Base-by-base conservation (phyloP, 2,113 vertebrate species). In the Grammomys surdaster region DNA sequence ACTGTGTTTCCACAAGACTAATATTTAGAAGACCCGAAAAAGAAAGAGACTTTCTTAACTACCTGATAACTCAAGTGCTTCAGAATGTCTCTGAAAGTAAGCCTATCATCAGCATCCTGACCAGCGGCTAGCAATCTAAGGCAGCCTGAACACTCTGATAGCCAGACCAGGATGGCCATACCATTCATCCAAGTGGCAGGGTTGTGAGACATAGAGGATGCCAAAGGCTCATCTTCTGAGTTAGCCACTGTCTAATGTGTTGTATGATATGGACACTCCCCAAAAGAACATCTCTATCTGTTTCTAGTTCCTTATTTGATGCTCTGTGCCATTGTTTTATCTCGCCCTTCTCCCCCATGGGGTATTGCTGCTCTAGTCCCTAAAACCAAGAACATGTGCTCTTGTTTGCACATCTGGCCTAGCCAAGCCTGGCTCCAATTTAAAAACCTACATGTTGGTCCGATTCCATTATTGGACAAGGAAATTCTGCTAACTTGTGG, bases 391-490 rank as follows among this genome's bases (percentile, higher is more conserved):
- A 95, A 86, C 90, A 58, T 14, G 90, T 88, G 82, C 36, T 93
- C 88, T 46, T 82, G 82, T 89, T 81, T 77, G 93, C 84, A 97
- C 93, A 96, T 86, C 81, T 95, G 94, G 95, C 89, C 93, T 88
- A 78, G 89, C 56, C 87, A 96, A 98, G 65, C 14, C 97, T 96
- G 98, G 90, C 88, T 97, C 90, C 56, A 94, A 89, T 98, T 96
- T 92, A 97, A 96, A 89, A 56, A 73, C 87, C 92, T 90, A 89
- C 96, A 96, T 98, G 75, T 84, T 84, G 94, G 94, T 96, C 95
- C 97, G 94, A 97, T 92, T 97, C 96, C 96, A 90, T 98, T 96
- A 97, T 93, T 97, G 97, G 95, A 97, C 97, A 97, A 96, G 96
- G 98, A 97, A 97, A 97, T 97, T 98, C 90, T 90, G 96, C 98